Conservation (phyloP, 2,888 invertebrate species). For the Mimas tiliae region DNA sequence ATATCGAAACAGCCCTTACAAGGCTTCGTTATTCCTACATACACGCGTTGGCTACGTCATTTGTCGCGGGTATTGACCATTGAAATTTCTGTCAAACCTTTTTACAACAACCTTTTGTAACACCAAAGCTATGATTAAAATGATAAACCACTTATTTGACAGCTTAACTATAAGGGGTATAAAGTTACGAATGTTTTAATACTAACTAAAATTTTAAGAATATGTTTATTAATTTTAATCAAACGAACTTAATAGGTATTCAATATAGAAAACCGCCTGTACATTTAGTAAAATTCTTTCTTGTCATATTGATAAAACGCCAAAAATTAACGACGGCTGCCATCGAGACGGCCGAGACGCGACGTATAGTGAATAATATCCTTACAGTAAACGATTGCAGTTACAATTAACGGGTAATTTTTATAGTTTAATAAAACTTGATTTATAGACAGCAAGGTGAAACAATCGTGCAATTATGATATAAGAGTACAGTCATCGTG, state of each 20-base stretch:
- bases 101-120: not conserved
- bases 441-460: slow-evolving; percentile 4
- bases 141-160: no score
- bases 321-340: not conserved
- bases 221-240: no score
- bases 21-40: slow-evolving; percentile 43
- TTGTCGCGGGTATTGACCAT: not conserved
- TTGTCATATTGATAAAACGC: not conserved
- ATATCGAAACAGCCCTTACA: slow-evolving; percentile 47
- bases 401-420: not conserved
- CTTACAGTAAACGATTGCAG: not conserved
- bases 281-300: not conserved
- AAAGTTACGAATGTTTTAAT: no score
- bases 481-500: slow-evolving; percentile 11
- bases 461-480: slow-evolving; percentile 8
- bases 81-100: not conserved
- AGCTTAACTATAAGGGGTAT: no score
- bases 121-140: no score
- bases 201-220: no score
- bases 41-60: not conserved
- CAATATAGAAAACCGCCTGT: no score
- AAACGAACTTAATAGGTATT: no score
- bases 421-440: slow-evolving; percentile 13
- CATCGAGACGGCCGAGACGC: not conserved
- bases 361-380: not conserved